Evolutionary conservation across 2,888 invertebrate genomes (phyloP).

Genomic region (Lithophane ornitopus): DNA sequence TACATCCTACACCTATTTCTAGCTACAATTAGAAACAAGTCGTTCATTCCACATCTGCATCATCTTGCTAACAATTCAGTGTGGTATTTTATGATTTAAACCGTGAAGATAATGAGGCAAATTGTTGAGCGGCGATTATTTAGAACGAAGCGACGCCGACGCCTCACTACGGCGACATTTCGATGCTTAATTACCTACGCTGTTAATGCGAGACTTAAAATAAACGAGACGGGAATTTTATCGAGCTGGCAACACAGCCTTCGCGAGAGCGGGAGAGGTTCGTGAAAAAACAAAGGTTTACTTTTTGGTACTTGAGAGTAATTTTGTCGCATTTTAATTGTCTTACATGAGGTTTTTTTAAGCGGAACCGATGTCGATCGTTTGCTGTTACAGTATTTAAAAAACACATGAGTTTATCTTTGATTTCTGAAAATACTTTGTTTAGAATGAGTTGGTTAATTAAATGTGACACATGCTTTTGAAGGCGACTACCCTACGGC

Average conservation of each 20-base stretch:
- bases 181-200: conserved; percentile 85
- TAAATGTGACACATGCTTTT: neutral
- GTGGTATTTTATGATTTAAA: conserved; percentile 67
- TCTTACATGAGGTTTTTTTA: conserved; percentile 40
- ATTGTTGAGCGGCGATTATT: conserved; percentile 77
- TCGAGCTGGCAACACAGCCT: conserved; percentile 68
- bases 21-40: conserved; percentile 10
- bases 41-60: conserved; percentile 8
- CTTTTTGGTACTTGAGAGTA: conserved; percentile 56
- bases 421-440: neutral
- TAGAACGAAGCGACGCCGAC: conserved; percentile 84
- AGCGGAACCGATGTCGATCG: conserved; percentile 25
- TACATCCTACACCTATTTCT: neutral
- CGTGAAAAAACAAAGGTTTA: conserved; percentile 61
- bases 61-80: conserved; percentile 18
- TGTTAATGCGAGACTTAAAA: conserved; percentile 83
- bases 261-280: conserved; percentile 48
- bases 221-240: conserved; percentile 82
- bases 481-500: neutral
- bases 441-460: neutral
- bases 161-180: conserved; percentile 82
- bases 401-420: neutral
- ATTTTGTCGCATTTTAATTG: conserved; percentile 63
- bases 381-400: conserved; percentile 18
- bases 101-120: conserved; percentile 65